Conservation (phyloP, 2,113 vertebrate species). For the Sapajus apella region DNA sequence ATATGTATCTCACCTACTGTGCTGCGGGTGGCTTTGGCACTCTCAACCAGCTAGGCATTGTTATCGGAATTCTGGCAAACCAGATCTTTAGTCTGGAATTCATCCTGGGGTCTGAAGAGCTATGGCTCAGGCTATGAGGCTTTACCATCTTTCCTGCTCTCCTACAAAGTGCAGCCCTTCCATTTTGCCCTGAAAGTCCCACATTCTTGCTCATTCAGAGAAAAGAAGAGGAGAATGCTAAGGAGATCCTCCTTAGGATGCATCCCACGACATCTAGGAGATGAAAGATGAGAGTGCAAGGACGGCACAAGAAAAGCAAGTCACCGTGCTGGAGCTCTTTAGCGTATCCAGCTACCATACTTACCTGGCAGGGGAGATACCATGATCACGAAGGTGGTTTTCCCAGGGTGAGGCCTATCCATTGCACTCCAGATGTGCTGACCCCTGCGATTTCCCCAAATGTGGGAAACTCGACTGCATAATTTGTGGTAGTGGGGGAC, state of each 20-base stretch:
- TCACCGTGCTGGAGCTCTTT: constrained; percentile 16
- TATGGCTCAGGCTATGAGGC: constrained; percentile 83
- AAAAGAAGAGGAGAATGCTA: constrained; percentile 81
- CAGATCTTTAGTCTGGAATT: constrained; percentile 88
- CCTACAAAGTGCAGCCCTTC: constrained; percentile 79
- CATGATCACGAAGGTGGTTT: too few relatives aligned
- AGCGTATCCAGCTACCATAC: too few relatives aligned
- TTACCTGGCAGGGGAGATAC: too few relatives aligned
- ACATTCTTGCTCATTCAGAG: constrained; percentile 87
- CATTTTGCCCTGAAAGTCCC: constrained; percentile 86
- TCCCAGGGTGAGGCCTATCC: too few relatives aligned
- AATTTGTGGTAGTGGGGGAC: too few relatives aligned
- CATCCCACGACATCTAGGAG: constrained; percentile 78
- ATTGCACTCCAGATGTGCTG: too few relatives aligned
- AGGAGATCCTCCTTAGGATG: neutral
- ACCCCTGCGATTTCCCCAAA: too few relatives aligned
- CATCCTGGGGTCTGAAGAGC: constrained; percentile 81
- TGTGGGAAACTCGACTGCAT: too few relatives aligned
- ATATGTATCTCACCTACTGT: constrained; percentile 94
- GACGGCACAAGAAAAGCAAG: constrained; percentile 93
- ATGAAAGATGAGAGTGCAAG: constrained; percentile 94
- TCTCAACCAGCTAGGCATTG: constrained; percentile 95
- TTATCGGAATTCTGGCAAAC: constrained; percentile 94
- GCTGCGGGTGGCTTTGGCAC: constrained; percentile 94
- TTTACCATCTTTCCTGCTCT: constrained; percentile 82